Base-by-base conservation (phyloP, 2,113 vertebrate species). In the Lampris incognitus region DNA sequence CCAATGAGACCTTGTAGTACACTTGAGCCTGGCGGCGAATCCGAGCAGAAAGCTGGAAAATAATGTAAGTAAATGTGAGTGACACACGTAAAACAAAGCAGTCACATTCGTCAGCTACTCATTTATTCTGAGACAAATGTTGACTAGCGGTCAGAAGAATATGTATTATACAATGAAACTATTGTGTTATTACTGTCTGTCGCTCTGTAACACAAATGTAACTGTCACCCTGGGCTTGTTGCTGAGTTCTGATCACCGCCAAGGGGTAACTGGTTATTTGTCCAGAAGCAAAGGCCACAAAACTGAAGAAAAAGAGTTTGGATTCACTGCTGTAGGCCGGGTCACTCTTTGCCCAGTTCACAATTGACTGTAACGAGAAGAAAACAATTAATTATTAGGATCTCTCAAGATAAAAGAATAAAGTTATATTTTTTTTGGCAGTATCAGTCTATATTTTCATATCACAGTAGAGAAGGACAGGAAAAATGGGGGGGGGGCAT, bases 291-390 rank as follows among this genome's bases (percentile, higher is more conserved):
- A 94, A 94, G 6, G 93, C 93, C 72, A 93, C 87, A 62, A 94
- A 94, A 81, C 92, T 94, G 83, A 93, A 93, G 87, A 93, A 88
- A 40, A 94, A 93, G 55, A 94, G 91, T 57, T 84, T 88, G 82
- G 87, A 85, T 65, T 94, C 91, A 38, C 85, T 92, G 85, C 83
- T 91, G 88, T 92, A 90, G 61, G 82, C 24, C 0, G 89, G 87
- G 72, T 93, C 78, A 0, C 70, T 89, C 71, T 81, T 91, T 1
- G 88, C 92, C 94, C 93, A 94, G 87, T 63, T 92, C 82, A 94
- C 88, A 38, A 94, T 93, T 0, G 93, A 93, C 93, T 94, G 85
- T 13, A 82, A 69, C 2, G 9, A 72, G 1, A 84, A 51, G 56
- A 1, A 41, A 79, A 71, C 7, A 4, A 24, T 60, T 42, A 62